Conservation (phyloP, 2,113 vertebrate species). For the Guaruba guarouba region DNA sequence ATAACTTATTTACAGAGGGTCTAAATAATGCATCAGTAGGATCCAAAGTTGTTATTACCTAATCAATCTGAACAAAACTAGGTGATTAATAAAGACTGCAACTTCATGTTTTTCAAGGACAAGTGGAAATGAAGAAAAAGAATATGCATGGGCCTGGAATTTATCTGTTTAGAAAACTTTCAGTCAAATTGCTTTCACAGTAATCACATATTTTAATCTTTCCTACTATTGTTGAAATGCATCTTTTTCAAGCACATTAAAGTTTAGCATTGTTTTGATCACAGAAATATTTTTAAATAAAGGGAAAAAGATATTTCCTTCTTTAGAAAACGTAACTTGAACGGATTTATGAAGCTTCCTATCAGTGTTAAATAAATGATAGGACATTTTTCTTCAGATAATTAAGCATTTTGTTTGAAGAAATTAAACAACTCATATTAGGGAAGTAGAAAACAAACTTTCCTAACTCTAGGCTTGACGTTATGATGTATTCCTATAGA, state of each 20-base stretch:
- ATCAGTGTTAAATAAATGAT: neutral
- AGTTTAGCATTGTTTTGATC: conserved; percentile 20
- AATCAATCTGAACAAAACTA: conserved; percentile 27
- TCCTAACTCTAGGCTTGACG: neutral
- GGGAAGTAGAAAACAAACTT: neutral
- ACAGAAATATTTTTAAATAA: conserved; percentile 35
- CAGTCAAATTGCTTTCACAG: conserved; percentile 21
- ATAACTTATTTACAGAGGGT: conserved; percentile 3
- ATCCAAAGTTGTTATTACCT: conserved; percentile 11
- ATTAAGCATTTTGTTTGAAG: conserved; percentile 10
- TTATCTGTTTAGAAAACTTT: neutral
- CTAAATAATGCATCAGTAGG: neutral
- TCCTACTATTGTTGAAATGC: neutral
- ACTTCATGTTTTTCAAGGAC: neutral
- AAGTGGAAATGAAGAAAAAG: neutral
- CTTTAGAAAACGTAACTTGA: neutral
- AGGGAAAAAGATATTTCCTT: neutral
- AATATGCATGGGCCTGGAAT: neutral
- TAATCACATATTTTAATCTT: conserved; percentile 29
- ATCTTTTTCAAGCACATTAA: neutral
- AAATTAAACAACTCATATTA: neutral
- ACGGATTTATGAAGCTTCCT: neutral
- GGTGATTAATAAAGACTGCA: conserved; percentile 10
- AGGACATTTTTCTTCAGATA: neutral
- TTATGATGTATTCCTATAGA: neutral